Percentiles rank a stretch among this genome's conserved stretches.
Evolutionary conservation across 64 coral and sea anemone species (phyloP).

Genomic region (Cladopsammia gracilis): DNA sequence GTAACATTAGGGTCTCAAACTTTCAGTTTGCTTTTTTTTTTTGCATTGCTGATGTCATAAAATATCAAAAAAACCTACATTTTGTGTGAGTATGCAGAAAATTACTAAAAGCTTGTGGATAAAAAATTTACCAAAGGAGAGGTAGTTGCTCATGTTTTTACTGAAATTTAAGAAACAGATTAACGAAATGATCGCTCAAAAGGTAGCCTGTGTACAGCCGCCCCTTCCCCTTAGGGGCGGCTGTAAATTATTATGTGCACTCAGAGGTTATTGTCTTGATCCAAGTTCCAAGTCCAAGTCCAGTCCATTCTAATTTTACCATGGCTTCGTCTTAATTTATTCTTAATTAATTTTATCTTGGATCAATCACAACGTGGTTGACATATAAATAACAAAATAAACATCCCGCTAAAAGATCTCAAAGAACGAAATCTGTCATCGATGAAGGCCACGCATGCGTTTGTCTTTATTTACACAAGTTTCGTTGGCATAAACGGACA

Average conservation of each 20-base stretch:
- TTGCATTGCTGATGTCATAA: no score
- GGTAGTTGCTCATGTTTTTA: no score
- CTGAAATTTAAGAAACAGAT: no score
- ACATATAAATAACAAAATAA: conserved; percentile 38
- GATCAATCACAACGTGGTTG: conserved; percentile 22
- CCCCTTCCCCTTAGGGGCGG: no score
- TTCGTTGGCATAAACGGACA: not conserved
- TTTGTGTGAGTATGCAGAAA: no score
- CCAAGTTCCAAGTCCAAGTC: not conserved
- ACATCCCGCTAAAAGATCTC: conserved; percentile 13
- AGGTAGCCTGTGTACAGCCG: no score
- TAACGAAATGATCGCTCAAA: no score
- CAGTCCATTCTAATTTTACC: not conserved
- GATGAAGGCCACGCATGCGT: conserved; percentile 49
- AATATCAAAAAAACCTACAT: no score
- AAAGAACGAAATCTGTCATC: not conserved
- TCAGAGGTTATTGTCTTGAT: not conserved
- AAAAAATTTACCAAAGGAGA: no score
- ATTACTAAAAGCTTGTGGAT: no score
- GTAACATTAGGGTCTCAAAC: no score
- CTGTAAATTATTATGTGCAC: not conserved
- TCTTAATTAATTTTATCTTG: conserved; percentile 42
- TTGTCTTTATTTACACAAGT: conserved; percentile 47
- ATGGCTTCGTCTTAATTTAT: not conserved
- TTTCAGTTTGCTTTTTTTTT: no score